Conservation (phyloP, 2,888 invertebrate genomes). For the Entomobrya multifasciata region DNA sequence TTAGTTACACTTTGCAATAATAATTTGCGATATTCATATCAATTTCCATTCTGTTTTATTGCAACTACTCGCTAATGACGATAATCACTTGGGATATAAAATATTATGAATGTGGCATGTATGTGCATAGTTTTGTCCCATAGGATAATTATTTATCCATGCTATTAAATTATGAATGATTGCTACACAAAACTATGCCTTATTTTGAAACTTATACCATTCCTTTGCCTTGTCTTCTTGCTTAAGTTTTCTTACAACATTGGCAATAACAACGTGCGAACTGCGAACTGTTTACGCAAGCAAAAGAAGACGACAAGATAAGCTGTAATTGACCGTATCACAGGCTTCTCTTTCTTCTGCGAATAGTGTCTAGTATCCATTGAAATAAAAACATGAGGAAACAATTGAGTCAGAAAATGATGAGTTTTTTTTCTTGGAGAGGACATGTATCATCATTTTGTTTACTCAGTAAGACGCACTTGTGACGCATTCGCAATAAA, state of each 20-base stretch:
- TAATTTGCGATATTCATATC: constrained; percentile 20
- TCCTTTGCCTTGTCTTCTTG: no score
- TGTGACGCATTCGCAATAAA: no score
- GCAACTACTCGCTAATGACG: constrained; percentile 31
- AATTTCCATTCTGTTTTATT: constrained; percentile 44
- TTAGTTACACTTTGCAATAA: constrained; percentile 1
- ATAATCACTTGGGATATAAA: constrained; percentile 43
- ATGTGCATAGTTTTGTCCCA: constrained; percentile 10
- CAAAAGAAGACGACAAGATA: constrained; percentile 10
- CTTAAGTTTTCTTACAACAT: no score
- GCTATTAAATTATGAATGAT: background rate
- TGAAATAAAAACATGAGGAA: background rate
- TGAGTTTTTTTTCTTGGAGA: background rate
- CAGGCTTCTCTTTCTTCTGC: constrained; percentile 29
- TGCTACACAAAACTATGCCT: no score
- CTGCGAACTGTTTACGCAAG: no score
- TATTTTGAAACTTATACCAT: no score
- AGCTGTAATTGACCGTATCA: constrained; percentile 41
- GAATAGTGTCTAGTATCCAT: background rate
- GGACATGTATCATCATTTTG: constrained; percentile 6
- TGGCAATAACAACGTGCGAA: no score
- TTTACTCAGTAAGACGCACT: background rate
- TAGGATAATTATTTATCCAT: constrained; percentile 25
- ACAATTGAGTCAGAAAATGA: constrained; percentile 30
- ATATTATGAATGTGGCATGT: constrained; percentile 42